These are phyloP conservation scores for Nasonovia ribisnigri DNA, from an alignment of 2,888 invertebrate genomes.

Conservation along the genomic window DNA sequence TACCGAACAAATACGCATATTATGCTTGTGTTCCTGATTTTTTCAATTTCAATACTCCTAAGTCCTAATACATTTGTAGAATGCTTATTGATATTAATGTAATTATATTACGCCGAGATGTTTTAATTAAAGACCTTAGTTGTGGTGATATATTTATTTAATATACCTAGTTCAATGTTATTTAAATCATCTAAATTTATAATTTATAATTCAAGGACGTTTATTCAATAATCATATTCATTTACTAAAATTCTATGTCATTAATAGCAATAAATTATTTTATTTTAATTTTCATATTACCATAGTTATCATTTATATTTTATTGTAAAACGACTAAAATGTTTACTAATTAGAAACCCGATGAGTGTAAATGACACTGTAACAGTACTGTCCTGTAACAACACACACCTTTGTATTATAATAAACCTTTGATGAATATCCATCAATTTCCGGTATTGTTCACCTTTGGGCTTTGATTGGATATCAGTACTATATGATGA, in stretches of 20 bases:
- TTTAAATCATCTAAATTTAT: not conserved
- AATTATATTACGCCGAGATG: not conserved
- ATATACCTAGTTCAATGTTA: not conserved
- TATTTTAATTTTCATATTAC: not conserved
- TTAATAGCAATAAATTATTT: not conserved
- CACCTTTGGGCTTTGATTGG: not conserved
- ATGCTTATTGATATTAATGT: not conserved
- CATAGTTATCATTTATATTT: not conserved
- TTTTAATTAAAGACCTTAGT: not conserved
- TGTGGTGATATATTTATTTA: not conserved
- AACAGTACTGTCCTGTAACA: not conserved
- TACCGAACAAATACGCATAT: not conserved
- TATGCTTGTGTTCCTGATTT: not conserved
- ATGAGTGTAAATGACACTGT: not conserved
- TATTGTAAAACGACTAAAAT: not conserved
- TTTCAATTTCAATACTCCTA: not conserved
- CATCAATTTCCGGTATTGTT: not conserved
- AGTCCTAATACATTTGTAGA: not conserved
- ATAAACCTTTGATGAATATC: not conserved
- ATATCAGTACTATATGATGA: not conserved
- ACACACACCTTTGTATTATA: not conserved
- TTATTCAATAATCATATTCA: not conserved
- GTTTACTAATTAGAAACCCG: not conserved
- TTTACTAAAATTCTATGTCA: not conserved
- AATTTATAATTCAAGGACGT: not conserved